Base-by-base conservation (phyloP, 2,113 vertebrate genomes). In the Trichechus manatus region DNA sequence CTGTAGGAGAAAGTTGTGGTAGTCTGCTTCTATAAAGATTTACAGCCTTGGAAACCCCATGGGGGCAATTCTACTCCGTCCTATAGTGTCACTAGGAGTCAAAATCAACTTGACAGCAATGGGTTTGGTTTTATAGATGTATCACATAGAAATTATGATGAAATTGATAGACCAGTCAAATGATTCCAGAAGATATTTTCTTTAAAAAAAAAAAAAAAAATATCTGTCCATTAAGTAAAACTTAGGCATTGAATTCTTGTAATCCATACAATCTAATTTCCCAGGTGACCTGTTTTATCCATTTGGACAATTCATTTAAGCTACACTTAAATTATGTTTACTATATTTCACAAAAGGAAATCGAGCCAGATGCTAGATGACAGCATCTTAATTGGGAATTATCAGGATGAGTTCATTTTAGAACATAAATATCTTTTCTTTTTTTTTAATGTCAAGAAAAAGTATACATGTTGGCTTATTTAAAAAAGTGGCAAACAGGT, bases 241-340 rank as follows among this genome's bases (percentile, higher is more conserved):
- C 11, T 74, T 94, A 82, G 50, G 25, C 68, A 93, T 63, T 87
- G 31, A 91, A 91, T 93, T 96, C 61, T 93, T 90, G 17, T 92
- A 95, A 94, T 97, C 89, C 92, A 66, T 78, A 96, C 96, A 96
- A 96, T 96, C 93, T 96, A 87, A 96, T 95, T 97, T 95, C 89
- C 93, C 83, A 97, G 83, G 79, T 95, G 86, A 93, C 83, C 79
- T 95, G 75, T 63, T 92, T 95, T 94, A 96, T 97, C 64, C 89
- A 94, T 93, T 93, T 97, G 89, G 96, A 97, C 70, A 97, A 86
- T 97, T 97, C 93, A 90, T 92, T 97, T 93, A 93, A 97, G 72
- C 77, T 87, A 96, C 9, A 44, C 66, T 97, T 77, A 92, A 94
- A 97, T 98, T 95, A 97, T 93, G 81, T 97, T 96, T 93, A 97